These are phyloP conservation scores for Amphiprion clarkii DNA, from an alignment of 2,797 vertebrate genomes.

Conservation along the genomic window DNA sequence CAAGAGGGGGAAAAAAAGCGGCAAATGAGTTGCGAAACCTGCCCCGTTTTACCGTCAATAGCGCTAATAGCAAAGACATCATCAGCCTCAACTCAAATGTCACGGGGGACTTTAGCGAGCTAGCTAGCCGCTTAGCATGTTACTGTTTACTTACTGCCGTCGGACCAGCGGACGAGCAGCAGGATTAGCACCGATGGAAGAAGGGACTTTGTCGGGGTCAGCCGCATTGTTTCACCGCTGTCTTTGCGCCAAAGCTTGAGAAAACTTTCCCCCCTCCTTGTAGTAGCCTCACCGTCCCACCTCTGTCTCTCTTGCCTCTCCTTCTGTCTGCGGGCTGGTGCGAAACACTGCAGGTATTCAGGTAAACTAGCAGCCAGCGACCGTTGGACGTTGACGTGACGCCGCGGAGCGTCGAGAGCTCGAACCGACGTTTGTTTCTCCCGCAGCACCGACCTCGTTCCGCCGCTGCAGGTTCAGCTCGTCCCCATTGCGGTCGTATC, in stretches of 20 bases:
- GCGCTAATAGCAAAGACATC: slow-evolving; percentile 39
- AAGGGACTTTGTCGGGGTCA: slow-evolving; percentile 71
- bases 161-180: slow-evolving; percentile 75
- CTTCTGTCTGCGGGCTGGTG: neutral
- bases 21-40: slow-evolving; percentile 57
- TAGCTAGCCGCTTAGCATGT: slow-evolving; percentile 73
- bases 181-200: slow-evolving; percentile 79
- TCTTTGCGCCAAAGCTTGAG: slow-evolving; percentile 55
- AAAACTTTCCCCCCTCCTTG: no score
- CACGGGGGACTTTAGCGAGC: slow-evolving; percentile 48
- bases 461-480: slow-evolving; percentile 46
- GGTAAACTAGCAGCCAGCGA: slow-evolving; percentile 42
- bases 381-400: slow-evolving; percentile 33
- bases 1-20: neutral
- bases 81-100: slow-evolving; percentile 49
- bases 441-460: slow-evolving; percentile 13
- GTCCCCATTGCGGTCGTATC: slow-evolving; percentile 58
- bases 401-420: slow-evolving; percentile 39
- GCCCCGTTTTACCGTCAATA: slow-evolving; percentile 19
- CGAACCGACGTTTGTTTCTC: neutral
- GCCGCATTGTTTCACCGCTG: slow-evolving; percentile 80
- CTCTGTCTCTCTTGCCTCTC: slow-evolving; percentile 1
- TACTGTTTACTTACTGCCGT: slow-evolving; percentile 83
- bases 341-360: slow-evolving; percentile 71
- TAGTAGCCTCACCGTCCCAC: slow-evolving; percentile 1